Evolutionary conservation across 2,888 invertebrate species (phyloP), one percentile per base, ranked within the genome.

Genomic region (Alsophila aescularia): DNA sequence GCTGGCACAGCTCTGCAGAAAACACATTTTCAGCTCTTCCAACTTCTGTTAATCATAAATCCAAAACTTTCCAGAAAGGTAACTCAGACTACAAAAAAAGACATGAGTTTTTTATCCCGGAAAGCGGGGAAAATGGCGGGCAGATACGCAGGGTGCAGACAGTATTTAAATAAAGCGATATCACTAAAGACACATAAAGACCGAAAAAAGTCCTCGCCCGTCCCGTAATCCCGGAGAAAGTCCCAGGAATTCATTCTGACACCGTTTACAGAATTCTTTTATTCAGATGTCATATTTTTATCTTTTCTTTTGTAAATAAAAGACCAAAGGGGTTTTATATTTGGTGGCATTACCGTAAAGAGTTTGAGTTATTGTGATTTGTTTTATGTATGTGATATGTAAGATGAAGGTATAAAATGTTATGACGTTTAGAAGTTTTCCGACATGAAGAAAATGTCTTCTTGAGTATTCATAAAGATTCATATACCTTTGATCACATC

Each of bases 201-300:
- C 48, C 34, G 36, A 37, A 36, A 34, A 50, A 41, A 42, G 48
- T 48, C 55, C 41, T 58, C 54, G 51, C 50, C 43, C 41, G 7
- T 24, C 13, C n/a, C 43, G 60, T 60, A 58, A 64, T 64, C 64
- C 60, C 52, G 41, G 39, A 54, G 43, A 52, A 42, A 49, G 50
- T 42, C 40, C 31, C 52, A 48, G 40, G 66, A 62, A 69, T 70
- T 70, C 70, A 67, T 69, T 62, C 65, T 60, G 44, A 58, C 61
- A 42, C 66, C 69, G 49, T 60, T 47, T 61, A 60, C 61, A 62
- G 60, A 53, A 67, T 66, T 66, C 67, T 65, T 76, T 73, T 77
- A 77, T 77, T 73, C 72, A 63, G 63, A 69, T 72, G 73, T 71
- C 75, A 75, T 76, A 75, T 75, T 72, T 75, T 75, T 70, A 74